These are phyloP conservation scores for Cirrhinus molitorella DNA, from an alignment of 2,797 vertebrate species.

Conservation along the genomic window DNA sequence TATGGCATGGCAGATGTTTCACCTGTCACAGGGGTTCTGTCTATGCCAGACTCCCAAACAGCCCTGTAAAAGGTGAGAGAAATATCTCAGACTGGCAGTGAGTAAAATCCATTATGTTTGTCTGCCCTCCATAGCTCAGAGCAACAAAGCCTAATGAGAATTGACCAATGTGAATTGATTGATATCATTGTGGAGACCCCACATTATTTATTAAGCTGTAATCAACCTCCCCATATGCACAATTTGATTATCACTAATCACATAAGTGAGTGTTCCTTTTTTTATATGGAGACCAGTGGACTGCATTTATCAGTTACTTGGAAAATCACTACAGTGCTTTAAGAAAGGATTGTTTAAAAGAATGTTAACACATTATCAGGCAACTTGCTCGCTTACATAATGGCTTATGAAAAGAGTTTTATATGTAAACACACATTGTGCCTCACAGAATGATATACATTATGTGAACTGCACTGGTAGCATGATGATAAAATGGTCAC, in stretches of 20 bases:
- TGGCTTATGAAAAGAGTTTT: not conserved
- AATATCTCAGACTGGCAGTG: conserved; percentile 23
- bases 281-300: conserved; percentile 48
- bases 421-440: not conserved
- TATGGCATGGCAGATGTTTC: conserved; percentile 63
- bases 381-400: not conserved
- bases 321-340: conserved; percentile 40
- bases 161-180: conserved; percentile 60
- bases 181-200: conserved; percentile 51
- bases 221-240: conserved; percentile 48
- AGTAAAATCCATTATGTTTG: conserved; percentile 32
- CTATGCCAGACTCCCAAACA: not conserved
- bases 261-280: conserved; percentile 41
- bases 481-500: not conserved
- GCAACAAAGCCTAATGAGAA: conserved; percentile 58
- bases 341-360: conserved; percentile 15
- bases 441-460: not conserved
- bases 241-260: conserved; percentile 61
- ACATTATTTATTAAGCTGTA: conserved; percentile 61
- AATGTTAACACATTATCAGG: conserved; percentile 27
- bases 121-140: conserved; percentile 32
- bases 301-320: conserved; percentile 31
- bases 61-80: not conserved
- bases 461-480: not conserved
- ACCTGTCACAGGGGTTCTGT: conserved; percentile 39